Percentiles rank a stretch among this genome's conserved stretches.
phyloP scores from a whole-genome alignment of 2,113 vertebrate genomes.

The Chiloscyllium plagiosum region DNA sequence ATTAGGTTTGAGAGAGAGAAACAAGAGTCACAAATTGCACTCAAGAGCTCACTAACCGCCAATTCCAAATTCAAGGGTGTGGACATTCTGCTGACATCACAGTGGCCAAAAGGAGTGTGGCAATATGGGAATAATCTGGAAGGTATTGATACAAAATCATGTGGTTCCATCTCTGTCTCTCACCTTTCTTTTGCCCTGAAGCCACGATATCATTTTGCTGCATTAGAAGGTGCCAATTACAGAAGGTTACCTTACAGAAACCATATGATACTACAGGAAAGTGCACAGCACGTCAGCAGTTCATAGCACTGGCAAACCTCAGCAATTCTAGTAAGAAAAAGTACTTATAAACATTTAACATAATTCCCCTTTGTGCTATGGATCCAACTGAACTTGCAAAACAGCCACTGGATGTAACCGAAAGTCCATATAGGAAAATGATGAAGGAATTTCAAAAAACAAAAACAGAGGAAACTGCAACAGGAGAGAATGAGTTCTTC shows the following conservation, averaged over 20 bases:
- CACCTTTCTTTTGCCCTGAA: constrained; percentile 70
- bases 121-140: constrained; percentile 73
- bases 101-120: constrained; percentile 83
- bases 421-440: constrained; percentile 73
- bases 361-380: constrained; percentile 81
- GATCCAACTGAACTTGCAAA: constrained; percentile 73
- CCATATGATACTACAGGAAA: too few relatives aligned
- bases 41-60: constrained; percentile 61
- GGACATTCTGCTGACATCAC: constrained; percentile 85
- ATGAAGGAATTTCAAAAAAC: constrained; percentile 51
- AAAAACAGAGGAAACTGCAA: constrained; percentile 41
- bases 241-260: constrained; percentile 86
- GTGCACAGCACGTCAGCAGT: too few relatives aligned
- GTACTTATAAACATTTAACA: constrained; percentile 95
- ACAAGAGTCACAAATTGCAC: constrained; percentile 42
- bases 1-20: too few relatives aligned
- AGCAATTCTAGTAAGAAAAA: constrained; percentile 42
- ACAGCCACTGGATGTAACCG: constrained; percentile 86
- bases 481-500: constrained; percentile 87
- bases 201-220: constrained; percentile 91
- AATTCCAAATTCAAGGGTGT: constrained; percentile 75
- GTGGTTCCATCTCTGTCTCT: constrained; percentile 70
- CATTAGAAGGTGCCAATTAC: constrained; percentile 78
- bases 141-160: constrained; percentile 71
- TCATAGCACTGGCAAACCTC: too few relatives aligned